Evolutionary conservation across 2,888 invertebrate species (phyloP).

Genomic region (Tenthredo mesomela): DNA sequence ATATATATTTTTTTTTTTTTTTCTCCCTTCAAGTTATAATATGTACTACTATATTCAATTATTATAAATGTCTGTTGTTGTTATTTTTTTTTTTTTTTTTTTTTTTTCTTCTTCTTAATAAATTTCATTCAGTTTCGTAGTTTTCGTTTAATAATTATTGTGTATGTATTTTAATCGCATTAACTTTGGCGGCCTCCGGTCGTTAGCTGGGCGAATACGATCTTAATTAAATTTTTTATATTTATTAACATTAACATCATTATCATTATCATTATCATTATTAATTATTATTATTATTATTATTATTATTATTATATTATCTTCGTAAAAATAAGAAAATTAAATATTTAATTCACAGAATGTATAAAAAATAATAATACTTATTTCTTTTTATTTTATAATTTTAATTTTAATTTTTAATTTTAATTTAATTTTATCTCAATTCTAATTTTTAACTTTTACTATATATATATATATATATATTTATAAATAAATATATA

Average conservation of each 20-base stretch:
- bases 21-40: slow-evolving; percentile 8
- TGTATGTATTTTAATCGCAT: slow-evolving; percentile 30
- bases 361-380: slow-evolving; percentile 52
- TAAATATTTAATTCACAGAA: slow-evolving; percentile 49
- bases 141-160: neutral
- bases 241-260: slow-evolving; percentile 2
- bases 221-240: neutral
- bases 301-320: slow-evolving; percentile 6
- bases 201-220: slow-evolving; percentile 53
- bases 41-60: too few species aligned
- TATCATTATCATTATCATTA: neutral
- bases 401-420: neutral
- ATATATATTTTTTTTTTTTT: too few species aligned
- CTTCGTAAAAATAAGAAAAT: slow-evolving; percentile 29
- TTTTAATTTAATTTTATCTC: slow-evolving; percentile 5
- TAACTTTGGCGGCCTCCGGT: slow-evolving; percentile 53
- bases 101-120: neutral
- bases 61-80: neutral
- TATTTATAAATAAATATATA: too few species aligned
- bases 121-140: neutral
- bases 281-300: neutral
- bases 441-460: neutral
- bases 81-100: too few species aligned
- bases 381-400: slow-evolving; percentile 29
- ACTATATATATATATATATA: too few species aligned